Conservation (phyloP, 2,113 vertebrate species). For the Vombatus ursinus region DNA sequence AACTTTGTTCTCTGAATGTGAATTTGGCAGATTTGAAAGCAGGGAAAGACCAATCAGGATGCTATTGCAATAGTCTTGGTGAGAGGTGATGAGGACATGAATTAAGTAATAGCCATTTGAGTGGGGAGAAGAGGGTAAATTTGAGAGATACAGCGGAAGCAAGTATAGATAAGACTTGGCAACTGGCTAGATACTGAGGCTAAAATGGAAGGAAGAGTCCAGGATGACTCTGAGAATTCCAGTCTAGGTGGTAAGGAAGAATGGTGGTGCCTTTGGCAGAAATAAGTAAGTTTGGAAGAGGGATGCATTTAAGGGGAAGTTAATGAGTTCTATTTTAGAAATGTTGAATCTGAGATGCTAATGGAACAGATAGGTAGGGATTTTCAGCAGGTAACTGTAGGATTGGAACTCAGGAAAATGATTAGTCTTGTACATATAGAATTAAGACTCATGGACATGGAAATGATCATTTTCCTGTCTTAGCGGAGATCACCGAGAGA, state of each 20-base stretch:
- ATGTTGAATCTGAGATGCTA: neutral
- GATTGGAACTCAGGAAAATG: neutral
- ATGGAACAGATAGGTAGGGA: neutral
- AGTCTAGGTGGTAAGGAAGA: neutral
- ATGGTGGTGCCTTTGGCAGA: neutral
- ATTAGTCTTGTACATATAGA: neutral
- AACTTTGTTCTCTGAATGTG: neutral
- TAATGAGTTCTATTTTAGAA: neutral
- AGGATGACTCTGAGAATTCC: neutral
- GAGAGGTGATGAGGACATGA: neutral
- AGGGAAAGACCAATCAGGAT: neutral
- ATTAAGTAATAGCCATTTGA: neutral
- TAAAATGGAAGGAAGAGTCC: neutral
- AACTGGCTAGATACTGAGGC: neutral
- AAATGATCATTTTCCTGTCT: neutral
- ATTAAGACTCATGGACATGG: neutral
- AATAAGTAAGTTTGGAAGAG: neutral
- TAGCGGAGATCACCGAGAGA: neutral
- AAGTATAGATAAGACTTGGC: neutral
- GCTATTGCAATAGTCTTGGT: neutral
- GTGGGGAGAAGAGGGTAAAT: neutral
- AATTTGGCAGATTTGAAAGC: neutral
- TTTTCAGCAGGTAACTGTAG: neutral
- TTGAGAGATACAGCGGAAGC: neutral
- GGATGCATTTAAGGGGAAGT: neutral